These are phyloP conservation scores for Irena cyanogastra DNA, from an alignment of 2,113 vertebrate genomes.

Conservation along the genomic window DNA sequence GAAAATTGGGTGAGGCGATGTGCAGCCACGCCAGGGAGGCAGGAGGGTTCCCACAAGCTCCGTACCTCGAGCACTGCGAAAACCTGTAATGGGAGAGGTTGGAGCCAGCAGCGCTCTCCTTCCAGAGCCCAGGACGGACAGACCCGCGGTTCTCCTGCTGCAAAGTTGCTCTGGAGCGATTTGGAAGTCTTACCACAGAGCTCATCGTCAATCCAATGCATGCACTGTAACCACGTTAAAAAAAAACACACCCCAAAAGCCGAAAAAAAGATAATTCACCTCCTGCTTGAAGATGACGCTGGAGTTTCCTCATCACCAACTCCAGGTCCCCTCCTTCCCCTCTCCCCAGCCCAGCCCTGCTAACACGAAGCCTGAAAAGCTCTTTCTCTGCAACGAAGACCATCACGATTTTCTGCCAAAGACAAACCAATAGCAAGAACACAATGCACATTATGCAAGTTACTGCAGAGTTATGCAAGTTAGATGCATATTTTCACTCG, in stretches of 20 bases:
- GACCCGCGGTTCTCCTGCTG: background rate
- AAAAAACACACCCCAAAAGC: background rate
- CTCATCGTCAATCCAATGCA: background rate
- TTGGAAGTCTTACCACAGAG: background rate
- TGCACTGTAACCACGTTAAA: background rate
- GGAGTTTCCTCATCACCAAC: background rate
- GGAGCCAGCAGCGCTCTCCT: background rate
- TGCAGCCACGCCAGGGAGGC: background rate
- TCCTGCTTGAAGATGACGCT: background rate
- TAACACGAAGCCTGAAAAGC: background rate
- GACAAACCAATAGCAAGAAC: conserved; percentile 20
- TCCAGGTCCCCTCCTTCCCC: background rate
- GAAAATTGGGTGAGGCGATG: accelerated
- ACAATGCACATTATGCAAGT: conserved; percentile 61
- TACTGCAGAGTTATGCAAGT: conserved; percentile 67
- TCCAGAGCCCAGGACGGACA: background rate
- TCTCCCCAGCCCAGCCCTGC: background rate
- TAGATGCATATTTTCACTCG: conserved; percentile 27
- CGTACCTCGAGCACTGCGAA: background rate
- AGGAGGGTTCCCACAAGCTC: background rate
- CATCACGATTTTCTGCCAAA: background rate
- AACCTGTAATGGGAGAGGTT: background rate
- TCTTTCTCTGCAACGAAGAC: background rate
- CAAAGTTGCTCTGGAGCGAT: background rate
- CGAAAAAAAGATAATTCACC: background rate